A percentile compares a stretch with the other conserved stretches of the same genome.
phyloP scores from a whole-genome alignment of 2,888 invertebrate genomes.

The Aquatica leii region DNA sequence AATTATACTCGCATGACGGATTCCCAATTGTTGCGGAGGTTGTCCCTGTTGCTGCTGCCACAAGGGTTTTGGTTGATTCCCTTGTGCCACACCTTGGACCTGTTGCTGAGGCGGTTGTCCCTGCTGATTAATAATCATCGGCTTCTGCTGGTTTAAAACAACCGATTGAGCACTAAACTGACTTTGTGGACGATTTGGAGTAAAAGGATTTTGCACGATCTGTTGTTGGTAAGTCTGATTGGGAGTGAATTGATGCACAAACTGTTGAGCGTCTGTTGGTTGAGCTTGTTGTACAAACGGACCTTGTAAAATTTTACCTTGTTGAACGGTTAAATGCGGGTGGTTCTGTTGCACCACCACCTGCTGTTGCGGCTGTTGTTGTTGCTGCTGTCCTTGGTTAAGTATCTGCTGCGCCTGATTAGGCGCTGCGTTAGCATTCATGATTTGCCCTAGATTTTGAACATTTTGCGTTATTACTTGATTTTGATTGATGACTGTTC shows the following conservation, averaged over 20 bases:
- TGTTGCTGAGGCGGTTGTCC: slow-evolving; percentile 36
- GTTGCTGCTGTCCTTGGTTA: slow-evolving; percentile 62
- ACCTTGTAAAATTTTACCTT: slow-evolving; percentile 49
- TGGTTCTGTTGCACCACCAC: slow-evolving; percentile 41
- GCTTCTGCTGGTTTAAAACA: slow-evolving; percentile 32
- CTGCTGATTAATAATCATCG: slow-evolving; percentile 23
- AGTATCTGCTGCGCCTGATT: slow-evolving; percentile 57
- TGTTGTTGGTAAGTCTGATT: slow-evolving; percentile 46
- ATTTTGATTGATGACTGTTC: slow-evolving; percentile 2
- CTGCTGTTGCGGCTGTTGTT: slow-evolving; percentile 61
- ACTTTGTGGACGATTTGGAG: slow-evolving; percentile 33
- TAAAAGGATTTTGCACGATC: slow-evolving; percentile 46
- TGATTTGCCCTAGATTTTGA: slow-evolving; percentile 60
- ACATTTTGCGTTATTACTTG: slow-evolving; percentile 37
- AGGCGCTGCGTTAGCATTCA: slow-evolving; percentile 44
- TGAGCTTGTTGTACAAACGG: slow-evolving; percentile 63
- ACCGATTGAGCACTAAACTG: slow-evolving; percentile 22
- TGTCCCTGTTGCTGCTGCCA: slow-evolving; percentile 40
- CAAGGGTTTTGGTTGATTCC: slow-evolving; percentile 31
- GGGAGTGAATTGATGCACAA: slow-evolving; percentile 48
- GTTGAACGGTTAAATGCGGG: slow-evolving; percentile 33
- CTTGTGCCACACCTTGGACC: slow-evolving; percentile 30
- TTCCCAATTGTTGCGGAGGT: slow-evolving; percentile 40
- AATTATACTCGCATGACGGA: slow-evolving; percentile 38
- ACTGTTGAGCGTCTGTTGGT: slow-evolving; percentile 63